Base-by-base conservation (phyloP, 37 sponge, comb jelly and placozoan species). In the Tethya wilhelma region DNA sequence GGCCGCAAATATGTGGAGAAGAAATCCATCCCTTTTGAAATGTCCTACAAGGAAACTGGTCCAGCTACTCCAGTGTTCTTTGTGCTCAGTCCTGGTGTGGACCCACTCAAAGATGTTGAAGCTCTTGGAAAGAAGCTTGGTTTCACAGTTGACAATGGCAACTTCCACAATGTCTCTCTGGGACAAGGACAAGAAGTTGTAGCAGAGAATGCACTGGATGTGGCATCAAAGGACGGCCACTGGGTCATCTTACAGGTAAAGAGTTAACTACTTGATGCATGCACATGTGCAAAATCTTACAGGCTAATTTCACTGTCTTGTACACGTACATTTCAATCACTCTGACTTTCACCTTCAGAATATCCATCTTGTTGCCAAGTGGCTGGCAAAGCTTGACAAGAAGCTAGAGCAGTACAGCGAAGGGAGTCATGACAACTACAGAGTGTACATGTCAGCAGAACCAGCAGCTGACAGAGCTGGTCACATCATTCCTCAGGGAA, bases 121-220 rank as follows among this genome's bases (percentile, higher is more conserved):
- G 81, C 83, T 38, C 79, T 98, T 32, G 98, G 98, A 4, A 93
- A 93, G 81, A 98, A 95, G 81, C 90, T 98, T 2, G 96, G 96
- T 44, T 93, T 93, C 67, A 95, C 96, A 6, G 62, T 84, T 22
- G 91, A 93, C 70, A 88, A 81, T 49, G 55, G 79, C 34, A 95
- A 95, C 67, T 92, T 98, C 41, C 95, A 98, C 85, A 98, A 95
- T 75, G 84, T 98, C 4, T 98, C 98, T 22, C 88, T 98, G 59
- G 98, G 98, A 68, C 98, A 98, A 80, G 98, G 98, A 38, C 98
- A 98, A 56, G 98, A 98, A 79, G 87, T 95, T 31, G 96, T 98
- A 49, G 98, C 98, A 38, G 98, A 98, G 90, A 85, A 88, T 33
- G 95, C 95, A 36, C 84, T 97, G 82, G 98, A 92, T 39, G 33